A percentile compares a stretch with the other conserved stretches of the same genome.
Conservation (phyloP, 2,888 invertebrate species). For the Heterodera filipjevi region DNA sequence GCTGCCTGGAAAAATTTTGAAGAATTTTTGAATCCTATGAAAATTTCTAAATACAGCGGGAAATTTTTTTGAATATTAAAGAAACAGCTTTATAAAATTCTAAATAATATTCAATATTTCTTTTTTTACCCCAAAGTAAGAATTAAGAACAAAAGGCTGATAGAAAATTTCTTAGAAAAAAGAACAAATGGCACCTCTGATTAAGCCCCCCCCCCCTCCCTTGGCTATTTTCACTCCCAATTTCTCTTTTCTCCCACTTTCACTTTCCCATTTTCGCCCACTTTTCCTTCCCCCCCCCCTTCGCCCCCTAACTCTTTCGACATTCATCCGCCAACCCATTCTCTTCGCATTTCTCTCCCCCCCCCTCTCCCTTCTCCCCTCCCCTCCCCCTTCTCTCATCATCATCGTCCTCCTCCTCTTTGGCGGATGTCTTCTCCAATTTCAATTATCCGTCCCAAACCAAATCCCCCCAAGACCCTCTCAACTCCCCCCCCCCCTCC, state of each 20-base stretch:
- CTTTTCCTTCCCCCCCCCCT: neutral
- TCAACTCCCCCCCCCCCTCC: neutral
- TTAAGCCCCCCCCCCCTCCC: neutral
- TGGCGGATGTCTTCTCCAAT: neutral
- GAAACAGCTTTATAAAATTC: too few relatives aligned
- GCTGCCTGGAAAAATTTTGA: too few relatives aligned
- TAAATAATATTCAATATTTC: too few relatives aligned
- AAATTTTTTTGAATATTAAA: too few relatives aligned
- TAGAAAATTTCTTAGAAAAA: too few relatives aligned
- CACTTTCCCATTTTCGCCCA: neutral
- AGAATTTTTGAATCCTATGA: too few relatives aligned
- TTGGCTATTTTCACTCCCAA: too few relatives aligned
- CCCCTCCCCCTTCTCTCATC: neutral
- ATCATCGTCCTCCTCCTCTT: neutral
- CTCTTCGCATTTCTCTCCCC: neutral
- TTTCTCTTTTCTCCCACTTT: too few relatives aligned
- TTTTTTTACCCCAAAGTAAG: too few relatives aligned
- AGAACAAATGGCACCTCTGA: too few relatives aligned
- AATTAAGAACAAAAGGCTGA: too few relatives aligned
- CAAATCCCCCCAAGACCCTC: conserved; percentile 7
- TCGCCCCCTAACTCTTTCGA: neutral
- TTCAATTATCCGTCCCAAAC: conserved; percentile 12
- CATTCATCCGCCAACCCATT: conserved; percentile 7
- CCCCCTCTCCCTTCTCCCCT: neutral
- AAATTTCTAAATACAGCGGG: too few relatives aligned